Evolutionary conservation across 2,888 invertebrate species (phyloP).

Genomic region (Thymelicus lineola): DNA sequence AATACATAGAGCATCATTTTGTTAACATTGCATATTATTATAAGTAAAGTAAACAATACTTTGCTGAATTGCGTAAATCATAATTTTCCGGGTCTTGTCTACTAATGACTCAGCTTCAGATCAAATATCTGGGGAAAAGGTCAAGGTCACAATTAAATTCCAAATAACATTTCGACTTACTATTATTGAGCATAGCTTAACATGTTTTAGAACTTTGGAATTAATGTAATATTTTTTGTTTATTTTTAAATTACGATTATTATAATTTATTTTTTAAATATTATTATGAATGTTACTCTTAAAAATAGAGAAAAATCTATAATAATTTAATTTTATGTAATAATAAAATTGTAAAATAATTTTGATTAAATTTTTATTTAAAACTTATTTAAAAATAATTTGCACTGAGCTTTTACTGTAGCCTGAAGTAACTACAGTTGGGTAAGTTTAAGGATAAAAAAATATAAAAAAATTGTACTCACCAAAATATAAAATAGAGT

Average conservation of each 20-base stretch:
- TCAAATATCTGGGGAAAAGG: conserved; percentile 40
- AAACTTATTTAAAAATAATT: no score
- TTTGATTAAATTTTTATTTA: no score
- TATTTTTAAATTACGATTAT: no score
- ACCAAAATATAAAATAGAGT: conserved; percentile 72
- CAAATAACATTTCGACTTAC: not conserved
- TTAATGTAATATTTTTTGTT: no score
- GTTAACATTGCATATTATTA: conserved; percentile 1
- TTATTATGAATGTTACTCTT: not conserved
- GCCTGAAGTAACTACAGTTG: no score
- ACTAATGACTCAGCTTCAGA: conserved; percentile 25
- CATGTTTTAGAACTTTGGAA: not conserved
- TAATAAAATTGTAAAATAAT: no score
- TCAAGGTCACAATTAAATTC: conserved; percentile 37
- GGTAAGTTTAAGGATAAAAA: not conserved
- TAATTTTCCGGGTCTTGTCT: conserved; percentile 26
- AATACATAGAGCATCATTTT: not conserved
- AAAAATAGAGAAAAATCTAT: not conserved
- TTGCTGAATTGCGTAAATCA: conserved; percentile 13
- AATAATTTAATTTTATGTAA: no score
- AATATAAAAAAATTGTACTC: conserved; percentile 50
- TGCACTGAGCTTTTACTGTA: no score
- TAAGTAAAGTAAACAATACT: conserved; percentile 12
- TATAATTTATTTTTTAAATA: not conserved
- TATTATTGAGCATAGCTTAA: not conserved